Percentiles rank a stretch among this genome's conserved stretches.
Evolutionary conservation across 53 echinoderm and acorn worm genomes (phyloP).

Genomic region (Arbacia lixula): DNA sequence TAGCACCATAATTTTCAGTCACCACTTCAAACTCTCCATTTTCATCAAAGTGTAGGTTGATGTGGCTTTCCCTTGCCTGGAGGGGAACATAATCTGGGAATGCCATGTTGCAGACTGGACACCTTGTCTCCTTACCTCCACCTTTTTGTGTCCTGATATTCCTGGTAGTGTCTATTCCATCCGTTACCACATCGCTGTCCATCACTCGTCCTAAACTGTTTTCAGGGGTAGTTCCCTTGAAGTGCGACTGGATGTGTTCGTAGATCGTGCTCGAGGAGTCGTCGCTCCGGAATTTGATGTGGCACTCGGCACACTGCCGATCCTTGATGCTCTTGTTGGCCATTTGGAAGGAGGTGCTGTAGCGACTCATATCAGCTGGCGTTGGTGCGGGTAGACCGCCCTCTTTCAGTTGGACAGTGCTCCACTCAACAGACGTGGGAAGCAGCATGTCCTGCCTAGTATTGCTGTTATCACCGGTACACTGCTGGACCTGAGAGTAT

Average conservation of each 20-base stretch:
- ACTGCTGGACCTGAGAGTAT: slow-evolving; percentile 48
- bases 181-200: neutral
- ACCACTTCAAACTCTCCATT: slow-evolving; percentile 17
- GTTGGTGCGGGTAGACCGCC: slow-evolving; percentile 36
- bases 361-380: slow-evolving; percentile 2
- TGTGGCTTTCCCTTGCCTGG: slow-evolving; percentile 24
- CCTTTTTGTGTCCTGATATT: neutral
- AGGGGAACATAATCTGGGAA: slow-evolving; percentile 24
- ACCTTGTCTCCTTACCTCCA: neutral
- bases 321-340: slow-evolving; percentile 2
- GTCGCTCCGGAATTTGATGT: neutral
- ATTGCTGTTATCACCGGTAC: slow-evolving; percentile 38
- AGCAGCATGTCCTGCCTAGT: slow-evolving; percentile 43
- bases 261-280: neutral
- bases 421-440: slow-evolving; percentile 52
- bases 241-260: slow-evolving; percentile 2
- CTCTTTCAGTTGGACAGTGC: slow-evolving; percentile 43
- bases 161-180: slow-evolving; percentile 3
- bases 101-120: slow-evolving; percentile 17
- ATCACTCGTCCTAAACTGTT: neutral
- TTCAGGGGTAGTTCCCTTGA: neutral
- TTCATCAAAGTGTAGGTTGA: slow-evolving; percentile 46
- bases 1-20: neutral
- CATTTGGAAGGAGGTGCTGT: neutral
- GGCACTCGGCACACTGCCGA: neutral